Evolutionary conservation across 2,113 vertebrate genomes (phyloP).

Genomic region (cat (Felis catus)): DNA sequence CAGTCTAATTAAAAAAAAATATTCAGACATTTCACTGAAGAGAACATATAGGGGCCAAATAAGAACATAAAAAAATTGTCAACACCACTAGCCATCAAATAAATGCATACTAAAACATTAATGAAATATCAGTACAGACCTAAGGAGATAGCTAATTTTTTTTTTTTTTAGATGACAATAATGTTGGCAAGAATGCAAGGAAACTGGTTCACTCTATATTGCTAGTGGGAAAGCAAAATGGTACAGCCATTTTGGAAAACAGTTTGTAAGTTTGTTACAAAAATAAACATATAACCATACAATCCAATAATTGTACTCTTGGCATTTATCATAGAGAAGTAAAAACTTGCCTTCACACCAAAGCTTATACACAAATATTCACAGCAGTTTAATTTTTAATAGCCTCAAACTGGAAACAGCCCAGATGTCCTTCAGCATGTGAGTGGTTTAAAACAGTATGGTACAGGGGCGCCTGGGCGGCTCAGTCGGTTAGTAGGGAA

Average conservation of each 20-base stretch:
- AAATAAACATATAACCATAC: neutral
- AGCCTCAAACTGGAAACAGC: neutral
- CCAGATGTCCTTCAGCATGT: neutral
- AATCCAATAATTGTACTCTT: neutral
- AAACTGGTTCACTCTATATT: neutral
- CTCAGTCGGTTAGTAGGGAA: too few species aligned
- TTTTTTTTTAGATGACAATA: neutral
- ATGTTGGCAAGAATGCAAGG: neutral
- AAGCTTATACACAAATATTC: neutral
- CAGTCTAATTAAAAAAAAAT: neutral
- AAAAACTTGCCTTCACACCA: neutral
- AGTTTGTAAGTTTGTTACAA: neutral
- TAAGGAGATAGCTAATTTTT: neutral
- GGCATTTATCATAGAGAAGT: neutral
- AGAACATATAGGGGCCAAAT: neutral
- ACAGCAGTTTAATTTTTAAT: neutral
- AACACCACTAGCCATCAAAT: neutral
- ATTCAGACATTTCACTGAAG: neutral
- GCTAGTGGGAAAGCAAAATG: neutral
- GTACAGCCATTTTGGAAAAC: neutral
- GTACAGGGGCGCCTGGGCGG: neutral
- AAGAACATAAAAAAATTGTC: neutral
- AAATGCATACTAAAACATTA: neutral
- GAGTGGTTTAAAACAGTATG: neutral
- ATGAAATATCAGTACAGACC: neutral